These are phyloP conservation scores for Gobiocypris rarus DNA, from an alignment of 2,113 vertebrate genomes.

Conservation along the genomic window DNA sequence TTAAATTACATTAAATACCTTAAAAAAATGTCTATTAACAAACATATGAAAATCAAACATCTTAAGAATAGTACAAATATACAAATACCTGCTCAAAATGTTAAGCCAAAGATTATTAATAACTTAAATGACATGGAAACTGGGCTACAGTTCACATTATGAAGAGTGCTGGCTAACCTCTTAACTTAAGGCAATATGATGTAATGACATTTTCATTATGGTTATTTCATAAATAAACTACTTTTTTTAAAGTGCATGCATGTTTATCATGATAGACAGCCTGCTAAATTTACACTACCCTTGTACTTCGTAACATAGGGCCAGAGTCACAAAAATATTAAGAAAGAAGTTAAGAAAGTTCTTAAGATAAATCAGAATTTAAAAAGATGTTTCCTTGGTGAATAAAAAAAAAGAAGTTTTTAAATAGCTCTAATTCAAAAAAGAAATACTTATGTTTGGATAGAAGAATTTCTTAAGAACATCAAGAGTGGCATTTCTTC, in stretches of 20 bases:
- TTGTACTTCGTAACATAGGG: not conserved
- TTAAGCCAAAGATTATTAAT: not conserved
- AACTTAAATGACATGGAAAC: not conserved
- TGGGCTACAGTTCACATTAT: not conserved
- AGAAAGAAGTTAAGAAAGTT: too few relatives aligned
- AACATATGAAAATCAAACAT: not conserved
- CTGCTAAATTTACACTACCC: not conserved
- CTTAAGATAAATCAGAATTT: not conserved
- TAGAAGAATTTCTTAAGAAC: not conserved
- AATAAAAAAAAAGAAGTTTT: too few relatives aligned
- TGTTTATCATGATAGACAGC: not conserved
- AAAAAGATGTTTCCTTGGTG: not conserved
- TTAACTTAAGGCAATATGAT: not conserved
- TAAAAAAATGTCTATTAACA: slow-evolving; percentile 4
- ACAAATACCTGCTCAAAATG: not conserved
- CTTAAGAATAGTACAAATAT: slow-evolving; percentile 22
- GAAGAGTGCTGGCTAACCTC: not conserved
- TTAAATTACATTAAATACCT: not conserved
- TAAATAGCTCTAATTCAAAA: too few relatives aligned
- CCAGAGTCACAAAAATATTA: not conserved
- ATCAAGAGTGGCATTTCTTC: not conserved
- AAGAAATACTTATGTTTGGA: too few relatives aligned
- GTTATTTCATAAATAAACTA: not conserved
- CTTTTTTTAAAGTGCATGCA: not conserved
- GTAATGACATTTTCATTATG: not conserved